Conservation (phyloP, 2,113 vertebrate genomes). For the Catagonus wagneri region DNA sequence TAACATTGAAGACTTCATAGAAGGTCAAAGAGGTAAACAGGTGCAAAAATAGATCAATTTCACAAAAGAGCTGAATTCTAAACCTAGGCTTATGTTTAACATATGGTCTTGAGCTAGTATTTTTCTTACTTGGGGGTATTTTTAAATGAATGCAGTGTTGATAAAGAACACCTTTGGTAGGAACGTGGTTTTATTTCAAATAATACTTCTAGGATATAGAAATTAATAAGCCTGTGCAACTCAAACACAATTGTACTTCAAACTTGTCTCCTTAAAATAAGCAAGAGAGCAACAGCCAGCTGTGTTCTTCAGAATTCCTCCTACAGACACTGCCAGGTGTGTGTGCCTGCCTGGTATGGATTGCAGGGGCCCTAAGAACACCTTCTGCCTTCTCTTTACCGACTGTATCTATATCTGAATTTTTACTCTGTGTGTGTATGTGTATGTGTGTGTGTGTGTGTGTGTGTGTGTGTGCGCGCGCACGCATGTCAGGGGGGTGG, state of each 20-base stretch:
- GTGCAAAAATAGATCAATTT: not conserved
- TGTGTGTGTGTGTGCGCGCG: not conserved
- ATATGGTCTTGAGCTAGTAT: not conserved
- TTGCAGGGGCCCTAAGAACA: not conserved
- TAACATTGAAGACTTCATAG: not conserved
- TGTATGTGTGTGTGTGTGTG: not conserved
- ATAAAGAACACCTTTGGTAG: not conserved
- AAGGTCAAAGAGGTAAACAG: not conserved
- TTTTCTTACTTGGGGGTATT: not conserved
- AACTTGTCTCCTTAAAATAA: slow-evolving; percentile 22
- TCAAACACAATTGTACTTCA: not conserved
- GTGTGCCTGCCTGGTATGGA: not conserved
- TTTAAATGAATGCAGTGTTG: not conserved
- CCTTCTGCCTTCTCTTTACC: not conserved
- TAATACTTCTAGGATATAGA: not conserved
- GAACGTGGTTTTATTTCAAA: slow-evolving; percentile 45
- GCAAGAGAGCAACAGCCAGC: not conserved
- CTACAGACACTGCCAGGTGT: not conserved
- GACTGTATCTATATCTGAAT: not conserved
- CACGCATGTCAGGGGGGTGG: not conserved
- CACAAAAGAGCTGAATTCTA: not conserved
- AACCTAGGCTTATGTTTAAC: not conserved
- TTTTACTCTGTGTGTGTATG: not conserved
- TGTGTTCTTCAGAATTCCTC: not conserved
- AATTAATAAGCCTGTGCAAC: not conserved